Conservation (phyloP, 2,888 invertebrate genomes). For the Hymenopus coronatus region DNA sequence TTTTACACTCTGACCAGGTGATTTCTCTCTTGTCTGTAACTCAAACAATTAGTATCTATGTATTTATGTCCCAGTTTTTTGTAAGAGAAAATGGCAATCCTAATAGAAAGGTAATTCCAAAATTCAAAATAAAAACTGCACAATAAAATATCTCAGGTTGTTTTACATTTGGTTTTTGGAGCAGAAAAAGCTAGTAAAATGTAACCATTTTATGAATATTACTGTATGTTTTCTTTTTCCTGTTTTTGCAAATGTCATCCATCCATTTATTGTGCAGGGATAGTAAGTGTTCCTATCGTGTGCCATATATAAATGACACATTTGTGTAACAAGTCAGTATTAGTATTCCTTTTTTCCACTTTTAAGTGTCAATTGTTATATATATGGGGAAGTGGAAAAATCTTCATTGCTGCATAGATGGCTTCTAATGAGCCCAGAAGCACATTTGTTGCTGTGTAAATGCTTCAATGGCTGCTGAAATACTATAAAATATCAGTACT, state of each 20-base stretch:
- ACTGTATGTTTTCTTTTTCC: neutral
- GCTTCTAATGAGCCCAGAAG: too few species aligned
- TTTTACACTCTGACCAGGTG: too few species aligned
- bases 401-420: neutral
- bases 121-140: neutral
- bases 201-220: conserved; percentile 8
- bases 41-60: too few species aligned
- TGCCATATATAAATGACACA: conserved; percentile 1
- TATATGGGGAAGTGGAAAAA: neutral
- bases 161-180: neutral
- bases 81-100: too few species aligned
- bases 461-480: neutral
- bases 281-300: conserved; percentile 26
- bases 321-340: conserved; percentile 28
- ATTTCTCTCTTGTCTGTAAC: too few species aligned
- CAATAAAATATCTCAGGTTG: neutral
- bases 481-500: neutral
- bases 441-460: neutral
- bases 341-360: conserved; percentile 27
- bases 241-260: conserved; percentile 12
- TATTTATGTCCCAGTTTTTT: too few species aligned
- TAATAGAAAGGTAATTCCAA: neutral
- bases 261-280: conserved; percentile 19
- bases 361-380: neutral
- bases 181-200: neutral